Evolutionary conservation across 2,888 invertebrate genomes (phyloP).

Genomic region (Erebia palarica): DNA sequence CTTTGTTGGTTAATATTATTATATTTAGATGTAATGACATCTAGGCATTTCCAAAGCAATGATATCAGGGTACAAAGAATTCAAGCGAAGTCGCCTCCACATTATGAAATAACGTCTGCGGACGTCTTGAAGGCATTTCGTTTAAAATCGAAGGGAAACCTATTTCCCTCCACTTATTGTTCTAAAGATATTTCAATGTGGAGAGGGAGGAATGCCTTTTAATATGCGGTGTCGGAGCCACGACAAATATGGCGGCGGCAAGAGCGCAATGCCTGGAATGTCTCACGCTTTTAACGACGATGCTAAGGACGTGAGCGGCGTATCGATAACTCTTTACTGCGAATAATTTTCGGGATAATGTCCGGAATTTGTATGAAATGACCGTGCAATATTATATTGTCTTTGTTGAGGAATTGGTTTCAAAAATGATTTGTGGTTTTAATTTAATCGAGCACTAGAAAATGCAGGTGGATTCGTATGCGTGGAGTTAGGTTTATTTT

Average conservation of each 20-base stretch:
- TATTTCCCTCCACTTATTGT: constrained; percentile 39
- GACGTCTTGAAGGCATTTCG: constrained; percentile 10
- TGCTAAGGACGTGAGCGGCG: constrained; percentile 51
- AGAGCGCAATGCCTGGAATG: constrained; percentile 61
- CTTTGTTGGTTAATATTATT: no score
- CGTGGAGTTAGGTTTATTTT: no score
- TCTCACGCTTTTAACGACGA: constrained; percentile 50
- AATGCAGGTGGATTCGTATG: no score
- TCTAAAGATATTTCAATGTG: constrained; percentile 44
- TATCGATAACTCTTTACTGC: constrained; percentile 48
- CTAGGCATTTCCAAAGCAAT: no score
- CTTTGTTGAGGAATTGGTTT: neutral
- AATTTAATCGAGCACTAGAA: neutral
- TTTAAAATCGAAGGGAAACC: constrained; percentile 26
- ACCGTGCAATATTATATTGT: neutral
- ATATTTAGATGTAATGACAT: no score
- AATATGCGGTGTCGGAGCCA: constrained; percentile 53
- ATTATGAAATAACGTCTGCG: neutral
- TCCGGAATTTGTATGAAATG: constrained; percentile 8
- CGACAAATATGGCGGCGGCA: constrained; percentile 61
- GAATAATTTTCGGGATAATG: constrained; percentile 21
- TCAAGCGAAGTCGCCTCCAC: neutral
- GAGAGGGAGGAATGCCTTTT: constrained; percentile 53
- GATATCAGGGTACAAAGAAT: neutral
- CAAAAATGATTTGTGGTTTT: neutral